A percentile compares a stretch with the other conserved stretches of the same genome.
phyloP scores from a whole-genome alignment of 2,797 vertebrate genomes.

The Phataginus tetradactyla region DNA sequence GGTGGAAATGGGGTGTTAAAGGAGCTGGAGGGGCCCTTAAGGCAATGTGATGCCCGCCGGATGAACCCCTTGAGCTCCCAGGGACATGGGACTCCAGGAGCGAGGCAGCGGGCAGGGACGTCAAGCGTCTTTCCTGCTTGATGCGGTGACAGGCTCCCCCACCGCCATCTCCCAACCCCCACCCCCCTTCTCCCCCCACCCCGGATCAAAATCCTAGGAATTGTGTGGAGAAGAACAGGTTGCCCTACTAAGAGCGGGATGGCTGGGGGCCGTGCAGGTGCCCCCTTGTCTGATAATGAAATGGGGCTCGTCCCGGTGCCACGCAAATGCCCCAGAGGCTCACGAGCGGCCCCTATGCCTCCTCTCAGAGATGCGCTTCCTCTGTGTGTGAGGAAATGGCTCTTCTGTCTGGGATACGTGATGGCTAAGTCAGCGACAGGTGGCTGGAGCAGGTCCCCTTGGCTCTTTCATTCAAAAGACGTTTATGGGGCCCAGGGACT shows the following conservation, averaged over 20 bases:
- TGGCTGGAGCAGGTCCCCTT: neutral
- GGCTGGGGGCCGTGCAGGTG: too few species aligned
- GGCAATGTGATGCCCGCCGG: fast-evolving
- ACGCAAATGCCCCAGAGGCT: neutral
- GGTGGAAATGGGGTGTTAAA: neutral
- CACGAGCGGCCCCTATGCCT: neutral
- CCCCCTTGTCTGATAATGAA: neutral
- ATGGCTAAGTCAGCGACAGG: neutral
- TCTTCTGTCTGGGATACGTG: neutral
- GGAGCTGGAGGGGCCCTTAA: neutral
- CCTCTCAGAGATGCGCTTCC: neutral
- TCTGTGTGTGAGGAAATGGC: neutral
- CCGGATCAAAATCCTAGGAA: neutral
- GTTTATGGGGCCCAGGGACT: neutral
- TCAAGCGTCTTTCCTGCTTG: neutral
- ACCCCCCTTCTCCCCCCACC: neutral
- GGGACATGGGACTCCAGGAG: fast-evolving
- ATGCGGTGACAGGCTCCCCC: fast-evolving
- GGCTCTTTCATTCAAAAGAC: neutral
- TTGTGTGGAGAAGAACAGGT: neutral
- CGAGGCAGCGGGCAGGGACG: too few species aligned
- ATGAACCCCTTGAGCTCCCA: neutral
- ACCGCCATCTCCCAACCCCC: neutral
- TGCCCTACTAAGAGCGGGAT: neutral
- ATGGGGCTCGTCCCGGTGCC: neutral